phyloP scores from a whole-genome alignment of 2,888 invertebrate genomes.

The Galerucella pusilla region DNA sequence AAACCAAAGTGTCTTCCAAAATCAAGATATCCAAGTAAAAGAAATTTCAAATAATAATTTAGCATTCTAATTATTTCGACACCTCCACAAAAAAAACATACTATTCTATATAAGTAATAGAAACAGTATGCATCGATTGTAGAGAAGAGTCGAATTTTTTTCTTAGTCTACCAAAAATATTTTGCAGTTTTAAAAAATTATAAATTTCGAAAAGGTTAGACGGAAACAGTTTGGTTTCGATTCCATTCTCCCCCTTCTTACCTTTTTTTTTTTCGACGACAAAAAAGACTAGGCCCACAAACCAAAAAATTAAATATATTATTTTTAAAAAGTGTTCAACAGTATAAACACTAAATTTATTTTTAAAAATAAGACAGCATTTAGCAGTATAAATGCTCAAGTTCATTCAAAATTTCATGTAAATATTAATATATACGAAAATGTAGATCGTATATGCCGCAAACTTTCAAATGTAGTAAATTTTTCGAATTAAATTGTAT shows the following conservation, averaged over 20 bases:
- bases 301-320: neutral
- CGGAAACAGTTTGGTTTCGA: slow-evolving; percentile 60
- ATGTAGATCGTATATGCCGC: too few relatives aligned
- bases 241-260: slow-evolving; percentile 64
- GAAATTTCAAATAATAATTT: neutral
- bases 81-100: slow-evolving; percentile 30
- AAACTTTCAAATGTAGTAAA: too few relatives aligned
- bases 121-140: slow-evolving; percentile 29
- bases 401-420: neutral
- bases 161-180: neutral
- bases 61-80: slow-evolving; percentile 12
- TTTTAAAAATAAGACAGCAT: slow-evolving; percentile 9
- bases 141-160: slow-evolving; percentile 11
- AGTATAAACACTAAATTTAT: slow-evolving; percentile 34
- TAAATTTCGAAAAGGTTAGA: neutral
- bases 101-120: slow-evolving; percentile 48
- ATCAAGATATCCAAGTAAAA: neutral
- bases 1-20: slow-evolving; percentile 59
- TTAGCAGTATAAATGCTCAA: slow-evolving; percentile 31
- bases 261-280: slow-evolving; percentile 51
- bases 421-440: too few relatives aligned
- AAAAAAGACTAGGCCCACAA: slow-evolving; percentile 5
- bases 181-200: slow-evolving; percentile 3
- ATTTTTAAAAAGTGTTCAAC: slow-evolving; percentile 28
- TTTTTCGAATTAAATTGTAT: too few relatives aligned